Evolutionary conservation across 1,140 invertebrate genomes (phyloP), one percentile per base, ranked within the genome.

Genomic region (Solen grandis): DNA sequence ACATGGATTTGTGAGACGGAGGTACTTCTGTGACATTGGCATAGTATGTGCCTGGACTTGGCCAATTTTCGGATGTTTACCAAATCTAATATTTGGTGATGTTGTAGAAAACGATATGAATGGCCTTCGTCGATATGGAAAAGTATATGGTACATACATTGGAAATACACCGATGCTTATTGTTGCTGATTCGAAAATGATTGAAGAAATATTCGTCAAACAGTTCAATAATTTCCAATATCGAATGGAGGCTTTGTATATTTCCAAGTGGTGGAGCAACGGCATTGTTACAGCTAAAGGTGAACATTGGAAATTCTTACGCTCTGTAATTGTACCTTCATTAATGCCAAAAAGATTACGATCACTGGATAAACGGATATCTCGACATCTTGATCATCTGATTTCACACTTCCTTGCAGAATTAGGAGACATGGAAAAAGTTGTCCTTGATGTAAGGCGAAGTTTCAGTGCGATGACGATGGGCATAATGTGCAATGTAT

Each of bases 201-300:
- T 75, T 13, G 41, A 41, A 75, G 72, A 75, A 41, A 63, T 75
- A 75, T 63, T 75, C 33, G 36, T 75, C 16, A 27, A 41, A 33
- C 72, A 75, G 33, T 75, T 38, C 35, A 14, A 38, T 31, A 63
- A 75, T 22, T 75, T 75, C 36, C 72, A 57, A 25, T 38, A 75
- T 22, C 35, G 72, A 41, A 75, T 75, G 72, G 57, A 75, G 27
- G 72, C 59, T 38, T 46, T 75, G 14, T 75, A 75, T 41, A 52
- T 75, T 31, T 75, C 72, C 16, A 60, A 75, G 35, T 75, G 72
- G 72, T 75, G 72, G 72, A 31, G 65, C 14, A 75, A 75, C 36
- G 29, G 72, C 5, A 41, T 75, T 1, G 72, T 75, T 19, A 75
- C 65, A n/a, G 57, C 72, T 4, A 62, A 29, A 14, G 72, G 59